Evolutionary conservation across 2,797 vertebrate genomes (phyloP).

Genomic region (Acanthis flammea): DNA sequence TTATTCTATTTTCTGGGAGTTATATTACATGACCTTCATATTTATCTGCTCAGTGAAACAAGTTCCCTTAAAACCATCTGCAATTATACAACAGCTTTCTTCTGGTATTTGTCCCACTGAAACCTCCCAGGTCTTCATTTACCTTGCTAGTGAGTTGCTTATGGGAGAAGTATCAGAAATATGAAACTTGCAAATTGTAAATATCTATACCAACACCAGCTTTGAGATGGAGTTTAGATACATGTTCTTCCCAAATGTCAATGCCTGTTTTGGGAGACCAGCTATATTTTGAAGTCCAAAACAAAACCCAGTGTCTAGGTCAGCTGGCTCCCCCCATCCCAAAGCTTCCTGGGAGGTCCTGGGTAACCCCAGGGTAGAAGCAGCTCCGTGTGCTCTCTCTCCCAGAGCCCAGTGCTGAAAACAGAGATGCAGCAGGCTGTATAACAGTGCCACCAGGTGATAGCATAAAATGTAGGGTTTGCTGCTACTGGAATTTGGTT

Average conservation of each 20-base stretch:
- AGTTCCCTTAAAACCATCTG: neutral
- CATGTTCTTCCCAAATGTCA: neutral
- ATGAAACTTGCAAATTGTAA: neutral
- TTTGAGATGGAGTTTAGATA: neutral
- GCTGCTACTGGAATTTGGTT: neutral
- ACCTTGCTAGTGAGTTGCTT: neutral
- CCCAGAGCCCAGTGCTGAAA: neutral
- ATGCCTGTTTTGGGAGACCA: neutral
- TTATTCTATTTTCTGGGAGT: neutral
- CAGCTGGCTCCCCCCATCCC: neutral
- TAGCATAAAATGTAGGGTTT: neutral
- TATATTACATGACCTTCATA: neutral
- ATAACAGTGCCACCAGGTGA: slow-evolving; percentile 34
- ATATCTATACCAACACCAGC: neutral
- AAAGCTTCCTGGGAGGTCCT: neutral
- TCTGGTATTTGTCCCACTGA: neutral
- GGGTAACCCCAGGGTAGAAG: too few species aligned
- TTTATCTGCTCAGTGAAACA: neutral
- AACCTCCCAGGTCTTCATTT: neutral
- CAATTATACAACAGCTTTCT: neutral
- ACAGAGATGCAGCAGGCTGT: neutral
- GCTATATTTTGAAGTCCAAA: neutral
- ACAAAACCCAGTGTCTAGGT: neutral
- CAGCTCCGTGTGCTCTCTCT: neutral
- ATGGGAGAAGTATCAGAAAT: neutral